Conservation (phyloP, 2,113 vertebrate species). For the Cyprinus carpio region DNA sequence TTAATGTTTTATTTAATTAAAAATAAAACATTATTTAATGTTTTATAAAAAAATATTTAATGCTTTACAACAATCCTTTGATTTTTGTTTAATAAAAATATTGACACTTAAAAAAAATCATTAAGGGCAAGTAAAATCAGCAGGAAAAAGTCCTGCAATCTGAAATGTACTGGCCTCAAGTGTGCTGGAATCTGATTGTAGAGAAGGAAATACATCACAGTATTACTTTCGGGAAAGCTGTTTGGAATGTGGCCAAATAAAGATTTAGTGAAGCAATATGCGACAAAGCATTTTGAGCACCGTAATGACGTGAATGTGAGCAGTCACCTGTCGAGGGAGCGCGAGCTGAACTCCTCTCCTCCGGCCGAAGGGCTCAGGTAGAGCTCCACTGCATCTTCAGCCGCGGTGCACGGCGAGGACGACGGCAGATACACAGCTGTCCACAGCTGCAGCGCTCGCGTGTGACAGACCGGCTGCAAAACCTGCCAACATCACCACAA, state of each 20-base stretch:
- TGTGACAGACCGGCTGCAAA: slow-evolving; percentile 96
- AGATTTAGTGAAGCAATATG: not conserved
- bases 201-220: not conserved
- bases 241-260: not conserved
- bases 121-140: no score
- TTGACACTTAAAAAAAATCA: no score
- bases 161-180: not conserved
- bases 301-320: not conserved
- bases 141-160: not conserved
- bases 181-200: not conserved
- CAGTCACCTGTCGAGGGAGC: slow-evolving; percentile 88
- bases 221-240: no score
- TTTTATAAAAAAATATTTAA: not conserved
- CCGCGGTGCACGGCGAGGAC: slow-evolving; percentile 90
- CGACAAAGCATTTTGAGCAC: not conserved
- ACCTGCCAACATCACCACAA: slow-evolving; percentile 72
- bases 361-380: slow-evolving; percentile 82
- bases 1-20: no score
- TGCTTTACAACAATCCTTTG: no score
- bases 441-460: slow-evolving; percentile 94
- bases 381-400: slow-evolving; percentile 90
- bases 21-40: not conserved
- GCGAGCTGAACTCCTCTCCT: slow-evolving; percentile 88
- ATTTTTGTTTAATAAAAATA: no score
- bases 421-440: slow-evolving; percentile 95